Conservation (phyloP, 1,140 invertebrate species). For the Archivesica marissinica region DNA sequence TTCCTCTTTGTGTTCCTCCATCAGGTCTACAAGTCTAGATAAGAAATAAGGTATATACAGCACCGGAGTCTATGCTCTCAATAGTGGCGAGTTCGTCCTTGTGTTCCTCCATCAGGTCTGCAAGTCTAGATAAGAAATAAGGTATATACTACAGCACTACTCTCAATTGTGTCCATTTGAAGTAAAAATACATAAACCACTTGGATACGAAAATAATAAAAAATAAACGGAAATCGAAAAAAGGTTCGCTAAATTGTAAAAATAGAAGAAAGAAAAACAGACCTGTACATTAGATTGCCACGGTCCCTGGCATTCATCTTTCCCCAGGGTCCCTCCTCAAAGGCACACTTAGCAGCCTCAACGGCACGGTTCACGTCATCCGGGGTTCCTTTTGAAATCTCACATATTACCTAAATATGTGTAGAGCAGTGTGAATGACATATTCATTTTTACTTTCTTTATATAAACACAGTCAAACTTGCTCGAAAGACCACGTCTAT, state of each 20-base stretch:
- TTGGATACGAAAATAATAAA: too few species aligned
- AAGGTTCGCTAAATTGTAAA: too few species aligned
- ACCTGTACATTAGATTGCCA: constrained; percentile 87
- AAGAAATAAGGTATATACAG: constrained; percentile 93
- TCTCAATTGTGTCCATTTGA: too few species aligned
- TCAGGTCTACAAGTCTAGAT: constrained; percentile 93
- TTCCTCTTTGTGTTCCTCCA: constrained; percentile 97
- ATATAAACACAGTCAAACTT: too few species aligned
- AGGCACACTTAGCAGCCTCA: constrained; percentile 92
- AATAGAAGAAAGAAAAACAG: constrained; percentile 10
- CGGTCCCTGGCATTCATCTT: constrained; percentile 90
- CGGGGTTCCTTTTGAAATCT: constrained; percentile 90
- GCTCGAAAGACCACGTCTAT: too few species aligned
- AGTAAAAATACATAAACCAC: too few species aligned
- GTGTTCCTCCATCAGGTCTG: constrained; percentile 96
- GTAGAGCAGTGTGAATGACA: too few species aligned
- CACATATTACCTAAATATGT: constrained; percentile 84
- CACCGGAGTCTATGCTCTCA: constrained; percentile 96
- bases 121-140: constrained; percentile 88
- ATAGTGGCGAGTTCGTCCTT: constrained; percentile 97
- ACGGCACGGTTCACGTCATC: constrained; percentile 95
- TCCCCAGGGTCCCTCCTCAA: constrained; percentile 93
- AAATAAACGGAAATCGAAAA: too few species aligned
- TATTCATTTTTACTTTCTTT: too few species aligned
- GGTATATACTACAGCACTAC: too few species aligned